Percentiles rank a stretch among this genome's conserved stretches.
Conservation (phyloP, 2,113 vertebrate genomes). For the Maccullochella peelii region DNA sequence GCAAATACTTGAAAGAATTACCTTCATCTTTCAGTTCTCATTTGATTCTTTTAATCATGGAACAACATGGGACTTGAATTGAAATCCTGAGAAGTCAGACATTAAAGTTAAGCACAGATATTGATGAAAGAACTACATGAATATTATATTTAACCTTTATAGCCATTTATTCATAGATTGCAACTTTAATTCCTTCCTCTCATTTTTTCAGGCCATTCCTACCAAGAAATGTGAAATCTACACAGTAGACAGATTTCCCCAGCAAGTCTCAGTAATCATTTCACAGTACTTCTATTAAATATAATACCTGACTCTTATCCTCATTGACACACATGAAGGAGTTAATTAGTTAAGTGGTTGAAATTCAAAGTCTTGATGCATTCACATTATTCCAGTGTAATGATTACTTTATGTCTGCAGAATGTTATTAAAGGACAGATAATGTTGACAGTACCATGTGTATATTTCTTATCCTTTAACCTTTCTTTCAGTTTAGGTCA, state of each 20-base stretch:
- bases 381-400: background rate
- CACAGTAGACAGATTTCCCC: background rate
- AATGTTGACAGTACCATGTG: background rate
- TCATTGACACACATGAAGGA: background rate
- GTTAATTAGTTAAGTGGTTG: background rate
- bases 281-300: constrained; percentile 28
- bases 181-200: background rate
- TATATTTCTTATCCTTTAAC: background rate
- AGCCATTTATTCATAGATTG: background rate
- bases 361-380: background rate
- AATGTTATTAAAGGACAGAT: background rate
- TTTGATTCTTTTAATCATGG: background rate
- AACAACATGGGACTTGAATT: background rate
- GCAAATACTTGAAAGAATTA: background rate
- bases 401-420: background rate
- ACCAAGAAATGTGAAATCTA: background rate
- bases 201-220: too few relatives aligned
- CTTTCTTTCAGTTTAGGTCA: background rate
- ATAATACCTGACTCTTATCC: background rate
- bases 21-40: background rate
- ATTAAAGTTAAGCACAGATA: background rate
- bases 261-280: constrained; percentile 12
- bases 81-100: background rate
- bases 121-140: background rate
- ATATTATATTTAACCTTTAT: background rate